A percentile compares a stretch with the other conserved stretches of the same genome.
Conservation (phyloP, 2,113 vertebrate species). For the Anoplopoma fimbria region DNA sequence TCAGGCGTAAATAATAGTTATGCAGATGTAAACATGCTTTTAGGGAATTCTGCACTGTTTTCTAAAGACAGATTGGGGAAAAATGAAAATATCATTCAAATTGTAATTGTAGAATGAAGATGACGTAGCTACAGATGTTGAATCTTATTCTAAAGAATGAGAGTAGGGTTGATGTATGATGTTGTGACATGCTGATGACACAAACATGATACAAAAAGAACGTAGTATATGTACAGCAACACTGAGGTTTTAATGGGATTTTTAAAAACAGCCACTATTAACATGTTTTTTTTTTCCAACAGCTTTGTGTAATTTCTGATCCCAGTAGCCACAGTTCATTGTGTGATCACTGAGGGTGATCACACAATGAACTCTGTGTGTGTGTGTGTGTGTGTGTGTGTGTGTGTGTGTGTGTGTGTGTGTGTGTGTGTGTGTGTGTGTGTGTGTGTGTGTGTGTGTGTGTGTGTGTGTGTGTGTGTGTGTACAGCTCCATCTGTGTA, state of each 20-base stretch:
- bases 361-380: too few relatives aligned
- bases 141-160: not conserved
- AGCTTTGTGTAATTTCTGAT: slow-evolving; percentile 8
- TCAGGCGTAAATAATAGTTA: not conserved
- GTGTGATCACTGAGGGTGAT: not conserved
- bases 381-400: too few relatives aligned
- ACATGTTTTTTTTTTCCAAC: slow-evolving; percentile 16
- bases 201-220: not conserved
- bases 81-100: too few relatives aligned
- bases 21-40: not conserved
- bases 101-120: not conserved
- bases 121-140: not conserved
- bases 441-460: too few relatives aligned
- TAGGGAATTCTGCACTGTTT: not conserved
- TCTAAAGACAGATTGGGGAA: not conserved
- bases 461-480: not conserved
- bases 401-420: too few relatives aligned
- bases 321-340: not conserved
- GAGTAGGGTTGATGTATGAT: not conserved
- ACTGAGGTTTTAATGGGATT: not conserved
- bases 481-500: slow-evolving; percentile 46
- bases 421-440: too few relatives aligned
- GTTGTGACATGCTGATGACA: not conserved
- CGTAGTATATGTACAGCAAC: not conserved
- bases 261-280: not conserved